Evolutionary conservation across 2,888 invertebrate species (phyloP).

Genomic region (Drosophila paranaensis): DNA sequence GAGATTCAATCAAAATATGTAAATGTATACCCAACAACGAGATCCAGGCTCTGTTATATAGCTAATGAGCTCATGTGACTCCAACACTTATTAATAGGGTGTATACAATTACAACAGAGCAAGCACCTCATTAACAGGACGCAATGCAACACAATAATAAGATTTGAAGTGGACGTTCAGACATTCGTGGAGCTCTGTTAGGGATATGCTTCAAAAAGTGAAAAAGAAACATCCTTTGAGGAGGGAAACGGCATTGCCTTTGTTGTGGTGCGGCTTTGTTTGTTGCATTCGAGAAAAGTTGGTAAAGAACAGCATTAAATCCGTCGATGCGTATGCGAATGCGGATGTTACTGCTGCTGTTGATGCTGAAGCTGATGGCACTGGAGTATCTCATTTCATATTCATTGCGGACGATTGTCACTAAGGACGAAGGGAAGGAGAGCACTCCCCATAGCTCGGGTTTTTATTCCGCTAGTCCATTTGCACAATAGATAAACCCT

Average conservation of each 20-base stretch:
- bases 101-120: conserved; percentile 9
- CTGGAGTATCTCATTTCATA: conserved; percentile 53
- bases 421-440: background rate
- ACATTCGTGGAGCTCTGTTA: conserved; percentile 7
- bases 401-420: conserved; percentile 59
- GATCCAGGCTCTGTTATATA: background rate
- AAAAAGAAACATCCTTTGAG: background rate
- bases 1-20: too few species aligned
- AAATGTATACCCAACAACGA: background rate
- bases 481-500: conserved; percentile 33
- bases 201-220: background rate
- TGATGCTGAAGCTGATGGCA: conserved; percentile 5
- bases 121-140: conserved; percentile 69
- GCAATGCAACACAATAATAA: conserved; percentile 64
- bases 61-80: background rate
- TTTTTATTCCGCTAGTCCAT: conserved; percentile 12
- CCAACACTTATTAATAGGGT: background rate
- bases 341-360: background rate
- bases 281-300: conserved; percentile 17
- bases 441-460: conserved; percentile 23
- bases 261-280: conserved; percentile 52
- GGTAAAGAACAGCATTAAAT: conserved; percentile 33
- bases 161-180: conserved; percentile 63
- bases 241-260: conserved; percentile 23
- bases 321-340: conserved; percentile 21